phyloP scores from a whole-genome alignment of 2,888 invertebrate species.

The Gastrophysa polygoni region DNA sequence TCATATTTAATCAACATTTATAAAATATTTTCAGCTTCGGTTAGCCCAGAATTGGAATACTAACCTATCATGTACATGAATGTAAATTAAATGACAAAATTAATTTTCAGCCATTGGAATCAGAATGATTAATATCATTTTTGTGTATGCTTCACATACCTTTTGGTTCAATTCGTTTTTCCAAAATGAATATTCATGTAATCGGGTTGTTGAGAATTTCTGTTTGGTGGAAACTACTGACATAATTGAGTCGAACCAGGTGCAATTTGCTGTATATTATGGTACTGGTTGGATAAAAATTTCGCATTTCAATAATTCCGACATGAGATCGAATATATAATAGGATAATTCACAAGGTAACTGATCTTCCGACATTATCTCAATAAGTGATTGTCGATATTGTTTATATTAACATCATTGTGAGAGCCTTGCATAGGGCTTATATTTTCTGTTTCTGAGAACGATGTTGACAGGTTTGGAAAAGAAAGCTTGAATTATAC shows the following conservation, averaged over 20 bases:
- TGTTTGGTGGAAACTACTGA: neutral
- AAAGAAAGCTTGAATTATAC: too few relatives aligned
- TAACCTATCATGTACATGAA: neutral
- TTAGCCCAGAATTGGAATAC: neutral
- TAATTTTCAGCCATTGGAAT: neutral
- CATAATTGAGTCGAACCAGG: neutral
- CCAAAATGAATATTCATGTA: neutral
- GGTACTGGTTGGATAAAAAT: too few relatives aligned
- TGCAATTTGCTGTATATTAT: too few relatives aligned
- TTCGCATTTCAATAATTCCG: too few relatives aligned
- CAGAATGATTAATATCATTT: neutral
- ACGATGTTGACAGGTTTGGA: too few relatives aligned
- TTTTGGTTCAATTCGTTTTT: neutral
- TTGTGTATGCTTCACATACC: neutral
- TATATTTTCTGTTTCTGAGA: too few relatives aligned
- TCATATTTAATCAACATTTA: neutral
- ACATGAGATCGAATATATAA: too few relatives aligned
- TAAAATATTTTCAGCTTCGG: neutral
- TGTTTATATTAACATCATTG: too few relatives aligned
- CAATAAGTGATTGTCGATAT: too few relatives aligned
- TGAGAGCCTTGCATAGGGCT: too few relatives aligned
- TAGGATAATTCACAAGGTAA: too few relatives aligned
- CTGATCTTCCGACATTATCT: too few relatives aligned
- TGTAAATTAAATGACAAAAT: neutral
- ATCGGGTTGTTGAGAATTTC: neutral